Conservation (phyloP, 1,140 invertebrate species). For the Bombus picipes region DNA sequence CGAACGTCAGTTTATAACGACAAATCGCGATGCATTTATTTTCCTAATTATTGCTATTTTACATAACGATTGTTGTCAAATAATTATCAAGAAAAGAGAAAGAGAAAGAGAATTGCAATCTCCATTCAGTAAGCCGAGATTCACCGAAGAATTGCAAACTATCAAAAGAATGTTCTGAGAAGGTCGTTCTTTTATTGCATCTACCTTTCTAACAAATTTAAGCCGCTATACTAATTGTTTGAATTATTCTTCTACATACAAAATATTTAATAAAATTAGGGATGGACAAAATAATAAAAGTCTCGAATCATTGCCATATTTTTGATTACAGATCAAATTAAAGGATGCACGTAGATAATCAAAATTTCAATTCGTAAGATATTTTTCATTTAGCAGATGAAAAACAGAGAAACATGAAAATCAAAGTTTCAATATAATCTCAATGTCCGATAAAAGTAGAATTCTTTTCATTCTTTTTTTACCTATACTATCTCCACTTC, state of each 20-base stretch:
- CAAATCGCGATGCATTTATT: background rate
- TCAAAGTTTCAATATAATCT: background rate
- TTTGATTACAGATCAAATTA: background rate
- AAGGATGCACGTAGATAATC: background rate
- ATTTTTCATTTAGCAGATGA: background rate
- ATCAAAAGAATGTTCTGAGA: slow-evolving; percentile 34
- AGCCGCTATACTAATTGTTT: background rate
- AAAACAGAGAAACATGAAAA: background rate
- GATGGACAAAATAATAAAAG: background rate
- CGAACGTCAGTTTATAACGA: background rate
- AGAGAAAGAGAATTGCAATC: background rate
- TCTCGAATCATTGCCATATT: background rate
- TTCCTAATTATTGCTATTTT: background rate
- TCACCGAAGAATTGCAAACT: background rate
- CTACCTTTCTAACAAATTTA: slow-evolving; percentile 7
- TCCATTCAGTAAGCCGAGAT: background rate
- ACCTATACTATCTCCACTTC: too few relatives aligned
- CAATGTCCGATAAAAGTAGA: background rate
- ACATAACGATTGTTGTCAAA: background rate
- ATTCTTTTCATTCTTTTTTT: background rate
- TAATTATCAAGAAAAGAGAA: background rate
- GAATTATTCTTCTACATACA: background rate
- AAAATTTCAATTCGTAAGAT: background rate
- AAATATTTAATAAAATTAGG: background rate
- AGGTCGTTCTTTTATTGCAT: slow-evolving; percentile 26